Percentiles rank a stretch among this genome's conserved stretches.
phyloP scores from a whole-genome alignment of 2,888 invertebrate genomes.

The Cetonia aurata region DNA sequence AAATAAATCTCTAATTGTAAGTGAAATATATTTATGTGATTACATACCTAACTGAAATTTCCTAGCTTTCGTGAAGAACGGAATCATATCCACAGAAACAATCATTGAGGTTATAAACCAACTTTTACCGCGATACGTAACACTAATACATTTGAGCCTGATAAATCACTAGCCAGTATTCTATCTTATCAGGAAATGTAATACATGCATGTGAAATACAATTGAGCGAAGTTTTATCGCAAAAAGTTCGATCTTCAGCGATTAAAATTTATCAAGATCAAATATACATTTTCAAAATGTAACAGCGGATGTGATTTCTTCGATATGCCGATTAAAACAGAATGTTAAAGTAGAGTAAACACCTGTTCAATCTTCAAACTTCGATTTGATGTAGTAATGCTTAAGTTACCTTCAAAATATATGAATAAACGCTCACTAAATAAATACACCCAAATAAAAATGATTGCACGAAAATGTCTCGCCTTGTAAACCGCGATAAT shows the following conservation, averaged over 20 bases:
- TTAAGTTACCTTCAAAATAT: too few relatives aligned
- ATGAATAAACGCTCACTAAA: too few relatives aligned
- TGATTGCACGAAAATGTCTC: too few relatives aligned
- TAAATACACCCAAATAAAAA: too few relatives aligned
- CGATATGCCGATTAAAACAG: too few relatives aligned
- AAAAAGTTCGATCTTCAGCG: constrained; percentile 12
- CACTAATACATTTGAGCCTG: constrained; percentile 1
- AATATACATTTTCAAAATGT: not conserved
- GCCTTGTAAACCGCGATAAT: too few relatives aligned
- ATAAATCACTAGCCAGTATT: not conserved
- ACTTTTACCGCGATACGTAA: constrained; percentile 1
- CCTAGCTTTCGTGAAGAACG: not conserved
- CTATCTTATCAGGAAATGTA: constrained; percentile 35
- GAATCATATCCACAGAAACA: not conserved
- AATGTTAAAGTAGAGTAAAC: too few relatives aligned
- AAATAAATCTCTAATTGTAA: too few relatives aligned
- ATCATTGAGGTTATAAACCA: constrained; percentile 4
- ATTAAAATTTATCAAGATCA: constrained; percentile 16
- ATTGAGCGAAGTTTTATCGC: constrained; percentile 13
- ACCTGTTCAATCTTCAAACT: too few relatives aligned
- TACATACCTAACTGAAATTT: constrained; percentile 12
- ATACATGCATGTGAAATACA: not conserved
- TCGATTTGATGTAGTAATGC: too few relatives aligned
- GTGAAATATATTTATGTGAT: too few relatives aligned
- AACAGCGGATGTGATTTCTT: too few relatives aligned